Evolutionary conservation across 2,113 vertebrate genomes (phyloP), one percentile per base, ranked within the genome.

Genomic region (Halcyon senegalensis): DNA sequence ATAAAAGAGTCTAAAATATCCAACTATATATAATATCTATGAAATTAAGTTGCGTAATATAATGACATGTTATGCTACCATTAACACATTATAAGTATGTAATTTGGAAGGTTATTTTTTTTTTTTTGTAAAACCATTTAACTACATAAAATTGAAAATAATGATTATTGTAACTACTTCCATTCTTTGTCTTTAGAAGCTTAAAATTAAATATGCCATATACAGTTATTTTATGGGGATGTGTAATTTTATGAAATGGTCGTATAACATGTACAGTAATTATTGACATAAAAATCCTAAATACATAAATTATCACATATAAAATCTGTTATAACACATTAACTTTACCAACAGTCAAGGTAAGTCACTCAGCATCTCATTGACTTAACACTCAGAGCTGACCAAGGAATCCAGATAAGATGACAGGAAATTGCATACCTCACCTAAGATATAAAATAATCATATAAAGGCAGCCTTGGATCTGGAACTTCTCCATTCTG

Each of bases 71-170:
- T 98, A 98, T 98, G 98, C 97, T 98, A 97, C 97, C 98, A 98
- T 98, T 98, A 98, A 98, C 51, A 86, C 97, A 97, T 98, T 98
- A 97, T 98, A 98, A 97, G 97, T 98, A 93, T 98, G 97, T 97
- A 98, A 98, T 98, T 98, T 98, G 97, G 96, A 98, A 98, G 96
- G 97, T 96, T 98, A 97, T 66, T 44, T 66, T 98, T 98, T 98
- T 98, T 96, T 97, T 98, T 98, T 96, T 96, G 96, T 98, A 98
- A 98, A 98, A 98, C 97, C 98, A 98, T 98, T 98, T 98, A 98
- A 97, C 98, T 98, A 97, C 97, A 98, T 98, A 98, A 98, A 98
- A 98, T 97, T 98, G 97, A 98, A 98, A 98, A 98, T 98, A 98
- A 98, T 98, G 98, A 98, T 98, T 98, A 98, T 98, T 98, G 95